Evolutionary conservation across 30 jellyfish, hydroid and myxozoan species (phyloP).

Genomic region (Aurelia sp.): DNA sequence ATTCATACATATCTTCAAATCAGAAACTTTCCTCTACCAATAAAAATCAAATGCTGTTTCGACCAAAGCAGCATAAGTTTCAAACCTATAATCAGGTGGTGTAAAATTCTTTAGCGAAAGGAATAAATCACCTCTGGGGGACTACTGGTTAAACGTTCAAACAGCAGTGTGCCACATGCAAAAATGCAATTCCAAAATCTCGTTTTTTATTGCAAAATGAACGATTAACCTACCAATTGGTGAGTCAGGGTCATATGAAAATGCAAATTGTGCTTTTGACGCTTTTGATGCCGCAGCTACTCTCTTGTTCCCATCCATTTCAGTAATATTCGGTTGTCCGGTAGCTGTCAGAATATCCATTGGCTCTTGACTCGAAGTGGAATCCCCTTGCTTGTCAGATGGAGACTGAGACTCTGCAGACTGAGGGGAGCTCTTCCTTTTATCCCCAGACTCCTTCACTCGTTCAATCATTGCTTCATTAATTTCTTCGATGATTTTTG

Average conservation of each 20-base stretch:
- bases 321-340: constrained; percentile 6
- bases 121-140: no score
- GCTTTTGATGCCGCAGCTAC: not conserved
- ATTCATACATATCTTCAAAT: no score
- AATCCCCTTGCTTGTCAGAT: not conserved
- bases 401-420: not conserved
- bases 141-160: no score
- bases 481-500: constrained; percentile 40
- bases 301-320: constrained; percentile 31
- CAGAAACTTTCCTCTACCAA: no score
- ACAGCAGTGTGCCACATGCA: no score
- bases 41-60: no score
- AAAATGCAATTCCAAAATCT: no score
- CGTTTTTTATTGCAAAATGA: not conserved
- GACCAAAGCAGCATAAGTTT: no score
- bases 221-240: constrained; percentile 74
- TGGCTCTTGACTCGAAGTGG: constrained; percentile 6
- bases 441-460: constrained; percentile 62
- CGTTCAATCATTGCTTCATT: constrained; percentile 51
- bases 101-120: no score
- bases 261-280: constrained; percentile 61
- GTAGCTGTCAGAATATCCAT: not conserved
- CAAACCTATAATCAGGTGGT: no score
- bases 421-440: not conserved
- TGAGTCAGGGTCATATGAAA: constrained; percentile 83